Conservation (phyloP, 2,888 invertebrate species). For the Leptopilina syphax region DNA sequence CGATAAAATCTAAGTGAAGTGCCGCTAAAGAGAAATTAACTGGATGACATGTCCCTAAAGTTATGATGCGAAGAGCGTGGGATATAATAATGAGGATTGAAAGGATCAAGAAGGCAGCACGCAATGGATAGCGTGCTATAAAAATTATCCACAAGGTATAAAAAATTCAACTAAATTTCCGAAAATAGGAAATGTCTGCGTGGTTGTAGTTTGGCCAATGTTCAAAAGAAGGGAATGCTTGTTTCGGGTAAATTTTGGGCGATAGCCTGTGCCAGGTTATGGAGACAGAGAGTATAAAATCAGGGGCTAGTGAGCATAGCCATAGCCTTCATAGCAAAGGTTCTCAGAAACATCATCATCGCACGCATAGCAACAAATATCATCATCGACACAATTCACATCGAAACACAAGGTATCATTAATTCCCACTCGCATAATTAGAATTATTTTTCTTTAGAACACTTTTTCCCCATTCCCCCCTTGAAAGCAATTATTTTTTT, state of each 20-base stretch:
- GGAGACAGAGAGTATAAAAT: conserved; percentile 96
- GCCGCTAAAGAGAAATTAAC: not conserved
- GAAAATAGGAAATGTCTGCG: conserved; percentile 37
- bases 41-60: not conserved
- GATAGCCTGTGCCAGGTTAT: conserved; percentile 79
- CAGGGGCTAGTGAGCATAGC: conserved; percentile 88
- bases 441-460: too few species aligned
- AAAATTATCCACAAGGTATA: conserved; percentile 34
- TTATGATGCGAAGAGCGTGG: conserved; percentile 41
- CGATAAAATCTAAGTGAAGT: not conserved
- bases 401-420: conserved; percentile 82
- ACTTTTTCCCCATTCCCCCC: not conserved
- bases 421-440: not conserved
- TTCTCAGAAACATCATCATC: conserved; percentile 72
- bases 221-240: conserved; percentile 67
- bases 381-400: conserved; percentile 83
- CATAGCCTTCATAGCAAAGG: conserved; percentile 78
- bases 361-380: conserved; percentile 71
- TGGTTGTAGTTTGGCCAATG: conserved; percentile 43
- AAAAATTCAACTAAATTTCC: not conserved
- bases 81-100: conserved; percentile 48
- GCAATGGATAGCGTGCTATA: conserved; percentile 46
- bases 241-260: conserved; percentile 78
- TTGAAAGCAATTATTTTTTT: not conserved
- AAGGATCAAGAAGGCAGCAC: conserved; percentile 44